Evolutionary conservation across 1,140 invertebrate species (phyloP).

Genomic region (Ylistrum balloti): DNA sequence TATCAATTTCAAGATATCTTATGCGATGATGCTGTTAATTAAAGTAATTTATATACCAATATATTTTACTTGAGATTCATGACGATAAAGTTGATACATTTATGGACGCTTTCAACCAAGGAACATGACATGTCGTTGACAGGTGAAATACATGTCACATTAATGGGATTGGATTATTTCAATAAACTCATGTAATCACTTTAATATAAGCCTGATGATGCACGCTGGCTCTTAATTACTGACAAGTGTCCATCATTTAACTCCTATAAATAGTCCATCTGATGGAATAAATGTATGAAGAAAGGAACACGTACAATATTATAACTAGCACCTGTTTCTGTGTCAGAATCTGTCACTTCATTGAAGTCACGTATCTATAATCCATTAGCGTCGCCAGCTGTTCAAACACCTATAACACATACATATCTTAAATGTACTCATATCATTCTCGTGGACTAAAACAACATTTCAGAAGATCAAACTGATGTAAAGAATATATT

Average conservation of each 20-base stretch:
- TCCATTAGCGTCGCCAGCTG: no score
- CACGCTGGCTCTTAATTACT: background rate
- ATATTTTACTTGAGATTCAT: background rate
- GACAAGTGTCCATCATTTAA: background rate
- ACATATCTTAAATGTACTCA: no score
- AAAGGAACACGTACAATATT: background rate
- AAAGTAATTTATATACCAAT: background rate
- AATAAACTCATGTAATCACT: background rate
- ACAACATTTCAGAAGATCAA: no score
- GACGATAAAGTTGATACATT: background rate
- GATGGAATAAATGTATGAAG: background rate
- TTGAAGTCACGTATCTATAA: no score
- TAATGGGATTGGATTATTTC: background rate
- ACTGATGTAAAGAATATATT: no score
- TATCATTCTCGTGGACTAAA: no score
- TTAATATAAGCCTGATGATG: background rate
- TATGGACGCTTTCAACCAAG: background rate
- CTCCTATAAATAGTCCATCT: background rate
- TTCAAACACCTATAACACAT: no score
- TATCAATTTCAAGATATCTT: background rate
- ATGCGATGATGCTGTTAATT: background rate
- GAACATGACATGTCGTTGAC: background rate
- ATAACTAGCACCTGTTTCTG: background rate
- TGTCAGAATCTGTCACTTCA: background rate
- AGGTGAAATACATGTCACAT: background rate